Evolutionary conservation across 2,797 vertebrate species (phyloP), one percentile per base, ranked within the genome.

Genomic region (Paratrypauchen microcephalus): DNA sequence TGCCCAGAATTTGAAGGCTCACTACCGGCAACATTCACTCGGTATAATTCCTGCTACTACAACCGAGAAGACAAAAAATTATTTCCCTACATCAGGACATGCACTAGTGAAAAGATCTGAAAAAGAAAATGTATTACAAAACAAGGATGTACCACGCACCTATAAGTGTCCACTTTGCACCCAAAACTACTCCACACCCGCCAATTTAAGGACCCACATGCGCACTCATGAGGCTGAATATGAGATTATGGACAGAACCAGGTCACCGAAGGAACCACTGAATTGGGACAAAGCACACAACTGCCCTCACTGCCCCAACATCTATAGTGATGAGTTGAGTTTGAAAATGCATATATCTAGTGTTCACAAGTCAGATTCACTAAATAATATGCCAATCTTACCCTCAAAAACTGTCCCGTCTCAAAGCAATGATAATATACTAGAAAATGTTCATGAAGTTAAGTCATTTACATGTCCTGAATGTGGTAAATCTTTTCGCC

Each of bases 1-100:
- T 7, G 92, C 93, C 5, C 93, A 94, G 77, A 95, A 94, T 80
- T 90, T 94, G 93, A 93, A 93, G 85, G 92, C 92, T 0, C 94
- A 95, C 84, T 92, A 83, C 71, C 92, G 93, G 45, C 92, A 93
- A 72, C 93, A 95, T 48, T 88, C 91, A 69, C 89, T 86, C 41
- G 73, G 21, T 6, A 69, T 86, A 69, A 69, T 74, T 56, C 70
- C 74, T 36, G 8, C 8, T 41, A 57, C 81, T 0, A 18, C 79
- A 16, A 2, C 65, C 0, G 79, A 83, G 55, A 75, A 77, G 39
- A 69, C 74, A 8, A 59, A 65, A 64, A 81, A 88, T 45, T 83
- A 70, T 61, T 30, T 69, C 15, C 18, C 67, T 0, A n/a, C 32
- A 32, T 2, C 84, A 0, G 69, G 21, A 30, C 84, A 78, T 18